Conservation (phyloP, 2,888 invertebrate species). For the Synergus laeviventris region DNA sequence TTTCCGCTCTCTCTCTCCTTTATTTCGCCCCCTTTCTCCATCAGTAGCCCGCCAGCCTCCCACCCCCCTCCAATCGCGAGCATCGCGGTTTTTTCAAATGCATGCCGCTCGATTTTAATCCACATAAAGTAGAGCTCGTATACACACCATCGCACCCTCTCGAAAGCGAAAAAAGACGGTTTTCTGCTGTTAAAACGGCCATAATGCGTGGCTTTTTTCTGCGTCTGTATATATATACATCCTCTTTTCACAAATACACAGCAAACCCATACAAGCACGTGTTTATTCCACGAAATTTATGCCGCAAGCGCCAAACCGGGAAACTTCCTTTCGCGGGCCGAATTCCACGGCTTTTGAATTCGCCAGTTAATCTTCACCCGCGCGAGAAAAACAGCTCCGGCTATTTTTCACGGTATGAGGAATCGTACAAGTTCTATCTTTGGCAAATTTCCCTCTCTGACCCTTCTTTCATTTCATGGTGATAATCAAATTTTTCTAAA, state of each 20-base stretch:
- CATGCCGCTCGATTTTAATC: slow-evolving; percentile 64
- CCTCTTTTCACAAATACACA: slow-evolving; percentile 9
- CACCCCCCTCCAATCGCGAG: slow-evolving; percentile 43
- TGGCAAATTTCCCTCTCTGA: slow-evolving; percentile 56
- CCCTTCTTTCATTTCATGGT: too few species aligned
- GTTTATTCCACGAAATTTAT: slow-evolving; percentile 56
- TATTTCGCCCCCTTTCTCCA: slow-evolving; percentile 27
- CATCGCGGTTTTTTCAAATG: slow-evolving; percentile 47
- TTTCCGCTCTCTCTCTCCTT: slow-evolving; percentile 58
- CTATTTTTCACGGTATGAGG: background rate
- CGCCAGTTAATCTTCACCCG: slow-evolving; percentile 51
- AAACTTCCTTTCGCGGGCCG: slow-evolving; percentile 64
- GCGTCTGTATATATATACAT: slow-evolving; percentile 24
- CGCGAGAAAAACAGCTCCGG: slow-evolving; percentile 38
- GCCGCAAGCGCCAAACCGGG: slow-evolving; percentile 76
- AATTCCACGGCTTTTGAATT: slow-evolving; percentile 33
- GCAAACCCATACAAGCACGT: slow-evolving; percentile 20
- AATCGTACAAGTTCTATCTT: background rate
- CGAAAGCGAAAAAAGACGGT: slow-evolving; percentile 51
- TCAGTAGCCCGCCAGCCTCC: slow-evolving; percentile 50
- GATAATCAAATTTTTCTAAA: background rate
- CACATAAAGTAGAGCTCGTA: slow-evolving; percentile 60
- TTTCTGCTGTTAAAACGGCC: slow-evolving; percentile 50
- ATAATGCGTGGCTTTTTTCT: slow-evolving; percentile 47
- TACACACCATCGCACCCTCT: slow-evolving; percentile 44